Base-by-base conservation (phyloP, 2,888 invertebrate genomes). In the Tetragonula carbonaria region DNA sequence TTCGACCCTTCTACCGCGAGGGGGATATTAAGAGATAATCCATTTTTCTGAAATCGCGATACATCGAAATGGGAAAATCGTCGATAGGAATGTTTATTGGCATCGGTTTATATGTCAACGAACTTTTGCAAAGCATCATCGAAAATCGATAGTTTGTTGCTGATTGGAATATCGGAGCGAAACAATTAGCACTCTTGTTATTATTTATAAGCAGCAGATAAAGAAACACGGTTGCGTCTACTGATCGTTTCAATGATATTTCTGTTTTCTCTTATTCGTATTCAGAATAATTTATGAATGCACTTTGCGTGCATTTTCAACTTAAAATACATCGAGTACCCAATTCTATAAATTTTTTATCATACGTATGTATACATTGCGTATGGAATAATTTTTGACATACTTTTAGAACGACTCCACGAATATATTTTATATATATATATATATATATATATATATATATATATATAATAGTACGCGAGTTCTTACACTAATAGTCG, bases 91-190 rank as follows among this genome's bases (percentile, higher is more conserved):
- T 80, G 80, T 85, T 78, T 74, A 76, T 85, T 80, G 80, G 67
- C 80, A 68, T 62, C 73, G 67, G 72, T 84, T 81, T 84, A 76
- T 80, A 78, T 89, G 88, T 89, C 88, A 87, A 74, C 85, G 89
- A 89, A 89, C 87, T 86, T 80, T 77, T 74, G 87, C 84, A 81
- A 81, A 85, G 87, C 84, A 74, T n/a, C 74, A 89, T 89, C 83
- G 89, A 82, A 83, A 89, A 89, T 89, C 89, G 86, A 89, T 89
- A 89, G 79, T 87, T 85, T 72, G 75, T 75, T 73, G 71, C 38
- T 78, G 85, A 86, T 82, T 77, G 80, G 80, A 77, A 82, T 68
- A 55, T 71, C 76, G 67, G 74, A 80, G 78, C 74, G 85, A 75
- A 76, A 28, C 71, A 53, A 63, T 53, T 82, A 45, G 45, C 45